Conservation (phyloP, 2,113 vertebrate genomes). For the Barbus barbus region DNA sequence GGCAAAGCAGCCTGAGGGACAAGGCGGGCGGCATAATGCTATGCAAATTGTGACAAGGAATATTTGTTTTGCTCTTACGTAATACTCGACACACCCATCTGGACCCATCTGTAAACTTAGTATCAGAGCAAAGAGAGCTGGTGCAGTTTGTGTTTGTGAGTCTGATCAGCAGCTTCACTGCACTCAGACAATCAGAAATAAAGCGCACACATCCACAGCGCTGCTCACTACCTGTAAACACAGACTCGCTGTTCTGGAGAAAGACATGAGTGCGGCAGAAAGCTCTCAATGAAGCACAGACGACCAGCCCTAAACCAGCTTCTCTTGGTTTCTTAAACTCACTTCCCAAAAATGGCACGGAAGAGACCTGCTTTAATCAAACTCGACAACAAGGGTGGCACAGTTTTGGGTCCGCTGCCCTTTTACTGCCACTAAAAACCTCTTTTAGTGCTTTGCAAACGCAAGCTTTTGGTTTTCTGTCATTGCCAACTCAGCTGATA, state of each 20-base stretch:
- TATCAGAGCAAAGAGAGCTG: not conserved
- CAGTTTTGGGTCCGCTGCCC: not conserved
- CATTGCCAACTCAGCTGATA: not conserved
- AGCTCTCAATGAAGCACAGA: not conserved
- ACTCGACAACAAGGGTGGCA: not conserved
- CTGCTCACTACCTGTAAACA: not conserved
- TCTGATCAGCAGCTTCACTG: not conserved
- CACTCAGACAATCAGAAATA: not conserved
- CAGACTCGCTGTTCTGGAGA: not conserved
- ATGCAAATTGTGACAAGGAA: conserved; percentile 11
- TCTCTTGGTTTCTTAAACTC: not conserved
- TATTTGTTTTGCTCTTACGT: conserved; percentile 25
- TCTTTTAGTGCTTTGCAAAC: not conserved
- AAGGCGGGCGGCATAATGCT: not conserved
- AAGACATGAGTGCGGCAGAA: not conserved
- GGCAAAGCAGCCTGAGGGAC: conserved; percentile 3
- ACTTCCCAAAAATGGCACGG: not conserved
- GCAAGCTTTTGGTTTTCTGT: not conserved
- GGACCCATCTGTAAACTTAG: conserved; percentile 8
- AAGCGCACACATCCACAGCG: not conserved
- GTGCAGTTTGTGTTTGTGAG: not conserved
- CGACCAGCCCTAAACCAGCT: not conserved
- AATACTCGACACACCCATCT: conserved; percentile 21
- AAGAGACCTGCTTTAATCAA: not conserved
- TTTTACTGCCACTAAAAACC: not conserved